A percentile compares a stretch with the other conserved stretches of the same genome.
Evolutionary conservation across 2,797 vertebrate species (phyloP).

Genomic region (Hippoglossus hippoglossus): DNA sequence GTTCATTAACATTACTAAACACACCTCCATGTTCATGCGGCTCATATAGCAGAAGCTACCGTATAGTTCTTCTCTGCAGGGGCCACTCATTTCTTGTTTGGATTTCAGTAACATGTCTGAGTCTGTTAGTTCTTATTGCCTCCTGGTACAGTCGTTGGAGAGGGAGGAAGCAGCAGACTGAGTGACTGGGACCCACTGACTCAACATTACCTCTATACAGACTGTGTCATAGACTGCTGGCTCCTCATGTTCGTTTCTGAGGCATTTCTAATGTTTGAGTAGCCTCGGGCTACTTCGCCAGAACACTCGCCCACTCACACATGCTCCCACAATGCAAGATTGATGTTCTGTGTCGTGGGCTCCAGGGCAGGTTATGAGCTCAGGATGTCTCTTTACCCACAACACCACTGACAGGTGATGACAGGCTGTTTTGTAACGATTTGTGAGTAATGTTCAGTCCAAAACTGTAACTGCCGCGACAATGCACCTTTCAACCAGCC

Average conservation of each 20-base stretch:
- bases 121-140: slow-evolving; percentile 24
- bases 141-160: slow-evolving; percentile 42
- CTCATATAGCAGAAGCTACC: slow-evolving; percentile 22
- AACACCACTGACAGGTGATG: slow-evolving; percentile 55
- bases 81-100: slow-evolving; percentile 19
- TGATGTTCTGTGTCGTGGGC: slow-evolving; percentile 60
- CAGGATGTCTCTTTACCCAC: slow-evolving; percentile 57
- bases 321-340: slow-evolving; percentile 55
- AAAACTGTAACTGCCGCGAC: slow-evolving; percentile 21
- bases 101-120: not conserved
- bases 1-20: slow-evolving; percentile 42
- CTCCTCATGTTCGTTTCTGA: slow-evolving; percentile 40
- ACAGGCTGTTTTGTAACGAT: slow-evolving; percentile 58
- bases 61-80: slow-evolving; percentile 6
- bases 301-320: slow-evolving; percentile 37
- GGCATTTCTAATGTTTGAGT: slow-evolving; percentile 49
- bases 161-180: slow-evolving; percentile 25
- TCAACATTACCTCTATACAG: slow-evolving; percentile 45
- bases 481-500: slow-evolving; percentile 47
- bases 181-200: slow-evolving; percentile 26
- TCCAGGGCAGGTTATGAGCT: slow-evolving; percentile 53
- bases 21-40: slow-evolving; percentile 34
- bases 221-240: slow-evolving; percentile 39
- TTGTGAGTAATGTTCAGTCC: slow-evolving; percentile 55
- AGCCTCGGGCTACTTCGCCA: slow-evolving; percentile 51